Percentiles rank a stretch among this genome's conserved stretches.
These are phyloP conservation scores for Sitobion miscanthi DNA, from an alignment of 1,140 invertebrate genomes.

Conservation along the genomic window DNA sequence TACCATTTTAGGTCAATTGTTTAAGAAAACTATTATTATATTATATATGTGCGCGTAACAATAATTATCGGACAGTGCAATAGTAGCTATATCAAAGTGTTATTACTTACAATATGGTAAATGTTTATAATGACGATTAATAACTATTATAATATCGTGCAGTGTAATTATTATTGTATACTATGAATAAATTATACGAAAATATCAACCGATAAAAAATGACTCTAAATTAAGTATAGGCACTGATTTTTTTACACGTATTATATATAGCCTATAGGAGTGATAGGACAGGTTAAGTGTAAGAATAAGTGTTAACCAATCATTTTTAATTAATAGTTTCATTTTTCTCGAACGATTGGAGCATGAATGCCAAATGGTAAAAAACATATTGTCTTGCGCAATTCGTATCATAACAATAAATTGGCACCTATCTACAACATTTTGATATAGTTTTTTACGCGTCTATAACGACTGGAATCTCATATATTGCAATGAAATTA, in stretches of 20 bases:
- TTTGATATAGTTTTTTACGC: neutral
- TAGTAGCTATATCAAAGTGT: neutral
- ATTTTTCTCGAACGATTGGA: neutral
- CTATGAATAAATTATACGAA: neutral
- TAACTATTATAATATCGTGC: neutral
- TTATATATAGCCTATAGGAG: neutral
- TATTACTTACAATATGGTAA: neutral
- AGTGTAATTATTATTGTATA: neutral
- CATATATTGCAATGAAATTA: neutral
- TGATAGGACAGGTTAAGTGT: neutral
- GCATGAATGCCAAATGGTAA: neutral
- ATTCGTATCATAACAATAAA: neutral
- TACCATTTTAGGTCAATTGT: neutral
- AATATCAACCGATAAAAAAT: neutral
- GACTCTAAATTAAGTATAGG: neutral
- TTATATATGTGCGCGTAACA: neutral
- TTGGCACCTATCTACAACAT: neutral
- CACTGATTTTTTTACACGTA: neutral
- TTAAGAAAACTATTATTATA: neutral
- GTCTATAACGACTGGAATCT: neutral
- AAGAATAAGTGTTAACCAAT: neutral
- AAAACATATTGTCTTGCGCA: neutral
- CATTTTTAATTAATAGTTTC: neutral
- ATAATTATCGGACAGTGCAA: neutral
- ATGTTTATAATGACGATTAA: neutral